Evolutionary conservation across 1,140 invertebrate genomes (phyloP), one percentile per base, ranked within the genome.

Genomic region (Scaptodrosophila lebanonensis): DNA sequence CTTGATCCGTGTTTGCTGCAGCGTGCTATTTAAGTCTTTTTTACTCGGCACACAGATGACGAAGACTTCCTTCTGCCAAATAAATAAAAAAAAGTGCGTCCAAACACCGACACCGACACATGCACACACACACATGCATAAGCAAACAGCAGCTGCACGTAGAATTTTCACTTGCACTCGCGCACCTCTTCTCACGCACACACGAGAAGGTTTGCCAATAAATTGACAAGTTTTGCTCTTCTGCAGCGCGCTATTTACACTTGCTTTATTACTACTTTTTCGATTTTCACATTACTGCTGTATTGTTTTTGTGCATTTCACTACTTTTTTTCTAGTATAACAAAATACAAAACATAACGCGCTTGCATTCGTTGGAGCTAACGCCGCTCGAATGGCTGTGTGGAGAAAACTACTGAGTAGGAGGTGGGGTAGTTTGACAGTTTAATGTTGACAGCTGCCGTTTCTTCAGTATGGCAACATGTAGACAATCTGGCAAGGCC

Each of bases 271-370:
- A 18, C 12, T 29, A 27, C 48, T 18, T 30, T 33, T 12, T 17
- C 39, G 39, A 45, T 64, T 18, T 48, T 39, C 32, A 44, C 27
- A 45, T 62, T 47, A 57, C 63, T 66, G 45, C 40, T 43, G 29
- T 17, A n/a, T 57, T 51, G 25, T 20, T 35, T 29, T 11, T 45
- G 17, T 20, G 51, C 48, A 66, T 76, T 75, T 76, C 71, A 76
- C n/a, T n/a, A n/a, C 61, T 76, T 76, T 76, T 43, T 45, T 76
- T 49, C 43, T 60, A 50, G 60, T 53, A 56, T 58, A 68, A 60
- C 61, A 63, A 54, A 38, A 58, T 20, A 68, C 40, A 76, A 62
- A 76, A 70, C 61, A 75, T 57, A 63, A 44, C 35, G 47, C 45
- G 54, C 40, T 60, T 59, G 57, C 8, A 25, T 42, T 58, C 58